A percentile compares a stretch with the other conserved stretches of the same genome.
phyloP scores from a whole-genome alignment of 2,888 invertebrate genomes.

The Galeopsomyia nigrocyanea region DNA sequence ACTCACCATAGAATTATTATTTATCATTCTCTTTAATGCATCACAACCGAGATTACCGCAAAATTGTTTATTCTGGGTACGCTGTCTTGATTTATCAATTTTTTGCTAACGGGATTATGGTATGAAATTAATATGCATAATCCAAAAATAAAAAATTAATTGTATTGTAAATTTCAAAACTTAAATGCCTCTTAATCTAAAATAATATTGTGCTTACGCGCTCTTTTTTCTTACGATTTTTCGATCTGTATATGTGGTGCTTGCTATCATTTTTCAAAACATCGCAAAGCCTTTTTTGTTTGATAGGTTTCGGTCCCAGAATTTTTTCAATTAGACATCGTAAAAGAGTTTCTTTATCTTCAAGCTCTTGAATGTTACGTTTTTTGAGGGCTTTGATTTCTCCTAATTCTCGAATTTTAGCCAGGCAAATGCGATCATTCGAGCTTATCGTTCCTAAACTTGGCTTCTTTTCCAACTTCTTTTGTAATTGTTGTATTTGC shows the following conservation, averaged over 20 bases:
- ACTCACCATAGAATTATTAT: conserved; percentile 2
- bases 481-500: conserved; percentile 52
- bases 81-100: neutral
- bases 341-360: conserved; percentile 56
- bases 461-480: conserved; percentile 45
- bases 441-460: conserved; percentile 57
- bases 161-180: too few species aligned
- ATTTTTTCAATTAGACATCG: conserved; percentile 57
- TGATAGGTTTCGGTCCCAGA: conserved; percentile 47
- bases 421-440: conserved; percentile 59
- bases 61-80: neutral
- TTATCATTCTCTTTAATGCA: neutral
- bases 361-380: conserved; percentile 58
- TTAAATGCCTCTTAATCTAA: neutral
- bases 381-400: conserved; percentile 58
- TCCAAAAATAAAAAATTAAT: neutral
- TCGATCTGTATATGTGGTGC: conserved; percentile 29
- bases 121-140: neutral
- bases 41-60: neutral
- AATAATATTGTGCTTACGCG: conserved; percentile 11
- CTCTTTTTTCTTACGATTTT: conserved; percentile 15
- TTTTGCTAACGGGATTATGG: neutral
- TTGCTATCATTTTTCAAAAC: conserved; percentile 5
- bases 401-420: conserved; percentile 58
- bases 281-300: conserved; percentile 27